Evolutionary conservation across 2,888 invertebrate species (phyloP).

Genomic region (Argyresthia albistria): DNA sequence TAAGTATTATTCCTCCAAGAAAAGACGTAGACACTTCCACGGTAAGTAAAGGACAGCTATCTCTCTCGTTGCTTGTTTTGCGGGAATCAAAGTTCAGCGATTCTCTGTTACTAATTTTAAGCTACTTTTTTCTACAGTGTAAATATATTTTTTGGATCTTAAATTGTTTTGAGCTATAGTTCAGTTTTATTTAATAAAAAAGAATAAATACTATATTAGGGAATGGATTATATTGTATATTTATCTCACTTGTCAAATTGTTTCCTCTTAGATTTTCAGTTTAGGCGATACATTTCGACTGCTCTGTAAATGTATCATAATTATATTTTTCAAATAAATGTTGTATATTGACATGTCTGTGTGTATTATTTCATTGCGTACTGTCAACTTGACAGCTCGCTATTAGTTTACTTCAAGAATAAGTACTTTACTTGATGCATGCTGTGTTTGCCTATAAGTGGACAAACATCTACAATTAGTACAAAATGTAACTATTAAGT

Average conservation of each 20-base stretch:
- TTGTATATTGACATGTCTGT: background rate
- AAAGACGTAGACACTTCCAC: background rate
- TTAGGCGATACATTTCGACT: background rate
- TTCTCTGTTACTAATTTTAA: background rate
- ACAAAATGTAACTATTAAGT: too few species aligned
- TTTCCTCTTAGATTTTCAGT: background rate
- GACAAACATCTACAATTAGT: too few species aligned
- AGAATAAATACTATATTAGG: background rate
- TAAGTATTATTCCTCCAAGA: background rate
- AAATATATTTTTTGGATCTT: constrained; percentile 1
- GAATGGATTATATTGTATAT: too few species aligned
- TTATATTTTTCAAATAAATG: constrained; percentile 3
- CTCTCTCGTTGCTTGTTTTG: background rate
- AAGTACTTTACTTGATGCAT: too few species aligned
- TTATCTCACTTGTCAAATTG: background rate
- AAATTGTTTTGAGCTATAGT: background rate
- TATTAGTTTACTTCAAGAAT: too few species aligned
- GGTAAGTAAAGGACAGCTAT: background rate
- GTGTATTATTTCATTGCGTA: too few species aligned
- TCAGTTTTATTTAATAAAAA: background rate
- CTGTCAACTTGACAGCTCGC: too few species aligned
- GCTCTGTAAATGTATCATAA: background rate
- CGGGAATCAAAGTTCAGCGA: background rate
- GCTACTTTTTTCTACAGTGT: background rate
- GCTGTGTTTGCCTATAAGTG: too few species aligned